These are phyloP conservation scores for Leptopilina boulardi DNA, from an alignment of 1,140 invertebrate species.

Conservation along the genomic window DNA sequence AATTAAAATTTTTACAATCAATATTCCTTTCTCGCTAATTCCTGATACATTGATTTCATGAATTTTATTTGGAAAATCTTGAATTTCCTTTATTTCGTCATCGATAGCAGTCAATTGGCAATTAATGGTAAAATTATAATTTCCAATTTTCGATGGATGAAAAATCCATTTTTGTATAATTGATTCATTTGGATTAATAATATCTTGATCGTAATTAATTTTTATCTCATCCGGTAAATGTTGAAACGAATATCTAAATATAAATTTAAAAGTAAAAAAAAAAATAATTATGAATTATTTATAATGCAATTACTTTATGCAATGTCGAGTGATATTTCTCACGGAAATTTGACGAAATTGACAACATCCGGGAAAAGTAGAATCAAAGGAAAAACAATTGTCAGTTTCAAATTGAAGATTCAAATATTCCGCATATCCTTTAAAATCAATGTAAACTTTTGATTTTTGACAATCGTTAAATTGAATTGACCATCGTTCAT, in stretches of 20 bases:
- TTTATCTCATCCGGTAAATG: conserved; percentile 51
- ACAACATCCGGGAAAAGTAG: conserved; percentile 51
- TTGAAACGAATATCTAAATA: conserved; percentile 55
- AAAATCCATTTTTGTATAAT: conserved; percentile 59
- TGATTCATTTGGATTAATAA: conserved; percentile 61
- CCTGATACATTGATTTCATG: conserved; percentile 49
- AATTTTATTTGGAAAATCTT: background rate
- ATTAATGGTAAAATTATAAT: conserved; percentile 58
- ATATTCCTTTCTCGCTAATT: conserved; percentile 54
- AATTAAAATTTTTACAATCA: conserved; percentile 56
- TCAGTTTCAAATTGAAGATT: conserved; percentile 52
- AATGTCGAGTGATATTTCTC: conserved; percentile 63
- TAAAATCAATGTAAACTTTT: conserved; percentile 61
- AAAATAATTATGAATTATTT: background rate
- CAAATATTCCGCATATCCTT: conserved; percentile 61
- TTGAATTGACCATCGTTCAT: conserved; percentile 62
- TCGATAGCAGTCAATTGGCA: conserved; percentile 48
- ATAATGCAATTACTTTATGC: conserved; percentile 50
- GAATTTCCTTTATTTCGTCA: conserved; percentile 19
- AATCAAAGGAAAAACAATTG: conserved; percentile 52
- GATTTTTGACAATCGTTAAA: conserved; percentile 59
- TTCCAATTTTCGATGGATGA: conserved; percentile 47
- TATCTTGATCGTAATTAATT: conserved; percentile 47
- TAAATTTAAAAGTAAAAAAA: conserved; percentile 2
- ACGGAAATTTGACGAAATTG: conserved; percentile 49